Conservation (phyloP, 1,140 invertebrate genomes). For the Phymorhynchus buccinoides region DNA sequence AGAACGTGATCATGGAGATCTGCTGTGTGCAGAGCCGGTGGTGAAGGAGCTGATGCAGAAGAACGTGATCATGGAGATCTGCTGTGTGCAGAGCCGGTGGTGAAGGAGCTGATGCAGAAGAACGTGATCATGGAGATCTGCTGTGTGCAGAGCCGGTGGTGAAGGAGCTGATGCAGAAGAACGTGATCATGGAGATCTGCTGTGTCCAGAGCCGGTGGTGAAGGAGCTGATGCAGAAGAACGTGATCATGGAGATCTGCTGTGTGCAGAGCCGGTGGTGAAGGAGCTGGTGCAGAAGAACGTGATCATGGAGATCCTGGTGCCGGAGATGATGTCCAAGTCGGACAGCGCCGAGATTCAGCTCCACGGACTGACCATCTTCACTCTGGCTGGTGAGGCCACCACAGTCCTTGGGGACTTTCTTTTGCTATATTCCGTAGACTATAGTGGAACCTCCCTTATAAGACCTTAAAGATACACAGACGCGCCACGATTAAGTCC, state of each 20-base stretch:
- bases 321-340: conserved; percentile 43
- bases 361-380: conserved; percentile 46
- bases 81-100: no score
- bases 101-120: no score
- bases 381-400: conserved; percentile 42
- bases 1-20: conserved; percentile 39
- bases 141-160: conserved; percentile 35
- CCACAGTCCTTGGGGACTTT: no score
- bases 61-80: conserved; percentile 39
- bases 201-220: no score
- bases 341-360: conserved; percentile 42
- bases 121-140: no score
- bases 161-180: conserved; percentile 39
- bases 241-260: neutral
- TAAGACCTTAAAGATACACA: no score
- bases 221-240: conserved; percentile 35
- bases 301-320: conserved; percentile 43
- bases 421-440: no score
- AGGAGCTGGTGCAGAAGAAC: conserved; percentile 39
- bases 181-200: conserved; percentile 39
- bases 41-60: conserved; percentile 35
- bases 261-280: conserved; percentile 34
- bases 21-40: conserved; percentile 36
- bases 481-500: no score
- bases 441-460: no score